These are phyloP conservation scores for Aviceda subcristata DNA, from an alignment of 2,113 vertebrate species.

Conservation along the genomic window DNA sequence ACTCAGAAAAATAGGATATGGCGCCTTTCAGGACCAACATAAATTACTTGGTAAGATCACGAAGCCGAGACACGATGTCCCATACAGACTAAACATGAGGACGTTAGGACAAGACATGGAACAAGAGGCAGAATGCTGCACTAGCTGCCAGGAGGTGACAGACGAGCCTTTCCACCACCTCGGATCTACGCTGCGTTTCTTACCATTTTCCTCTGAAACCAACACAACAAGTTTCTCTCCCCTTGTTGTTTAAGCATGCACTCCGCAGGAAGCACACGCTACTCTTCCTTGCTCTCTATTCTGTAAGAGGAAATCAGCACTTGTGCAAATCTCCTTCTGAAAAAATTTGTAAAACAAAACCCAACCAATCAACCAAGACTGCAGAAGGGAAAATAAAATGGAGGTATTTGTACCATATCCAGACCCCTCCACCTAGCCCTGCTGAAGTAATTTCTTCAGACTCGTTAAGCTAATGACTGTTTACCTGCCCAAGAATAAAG, in stretches of 20 bases:
- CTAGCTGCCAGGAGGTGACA: not conserved
- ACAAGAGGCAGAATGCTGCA: fast-evolving
- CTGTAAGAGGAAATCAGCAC: not conserved
- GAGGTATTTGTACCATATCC: not conserved
- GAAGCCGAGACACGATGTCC: not conserved
- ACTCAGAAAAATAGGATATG: fast-evolving
- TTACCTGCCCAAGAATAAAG: not conserved
- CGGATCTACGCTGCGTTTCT: not conserved
- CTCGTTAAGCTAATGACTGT: not conserved
- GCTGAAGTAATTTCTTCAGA: not conserved
- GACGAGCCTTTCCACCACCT: not conserved
- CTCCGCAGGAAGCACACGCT: not conserved
- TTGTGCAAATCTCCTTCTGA: not conserved
- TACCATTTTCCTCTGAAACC: not conserved
- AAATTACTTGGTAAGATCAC: not conserved
- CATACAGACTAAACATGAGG: fast-evolving
- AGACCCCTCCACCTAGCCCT: not conserved
- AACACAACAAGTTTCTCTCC: not conserved
- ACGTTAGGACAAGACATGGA: not conserved
- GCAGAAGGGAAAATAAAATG: not conserved
- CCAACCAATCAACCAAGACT: not conserved
- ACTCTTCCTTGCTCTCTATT: not conserved
- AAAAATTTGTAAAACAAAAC: not conserved
- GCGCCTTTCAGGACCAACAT: not conserved
- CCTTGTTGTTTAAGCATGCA: not conserved